Percentiles rank a stretch among this genome's conserved stretches.
phyloP scores from a whole-genome alignment of 2,113 vertebrate species.

The Semicossyphus pulcher region DNA sequence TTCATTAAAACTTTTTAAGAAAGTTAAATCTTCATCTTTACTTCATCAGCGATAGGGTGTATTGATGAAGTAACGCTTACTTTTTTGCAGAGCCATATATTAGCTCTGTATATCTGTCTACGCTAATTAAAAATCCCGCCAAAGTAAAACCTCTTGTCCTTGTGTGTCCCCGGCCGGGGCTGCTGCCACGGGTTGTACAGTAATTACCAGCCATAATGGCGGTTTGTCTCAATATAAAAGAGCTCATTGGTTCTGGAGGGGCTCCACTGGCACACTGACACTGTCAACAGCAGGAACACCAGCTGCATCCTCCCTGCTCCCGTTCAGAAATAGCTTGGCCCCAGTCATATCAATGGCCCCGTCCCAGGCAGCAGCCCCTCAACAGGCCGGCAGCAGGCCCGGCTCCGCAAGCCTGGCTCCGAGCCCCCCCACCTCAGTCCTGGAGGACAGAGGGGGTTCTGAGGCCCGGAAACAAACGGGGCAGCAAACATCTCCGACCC shows the following conservation, averaged over 20 bases:
- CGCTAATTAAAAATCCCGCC: background rate
- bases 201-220: constrained; percentile 32
- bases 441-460: constrained; percentile 39
- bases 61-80: background rate
- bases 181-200: background rate
- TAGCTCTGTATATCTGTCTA: background rate
- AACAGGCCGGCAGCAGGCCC: constrained; percentile 16
- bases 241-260: constrained; percentile 59
- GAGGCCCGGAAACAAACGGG: constrained; percentile 26
- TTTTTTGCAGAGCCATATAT: background rate
- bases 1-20: background rate
- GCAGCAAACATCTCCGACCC: constrained; percentile 37
- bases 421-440: background rate
- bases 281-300: constrained; percentile 66
- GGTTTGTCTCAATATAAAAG: constrained; percentile 59
- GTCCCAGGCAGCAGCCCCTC: constrained; percentile 36
- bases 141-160: constrained; percentile 10
- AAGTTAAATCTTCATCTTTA: background rate
- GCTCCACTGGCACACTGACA: constrained; percentile 55
- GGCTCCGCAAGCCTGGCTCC: constrained; percentile 15
- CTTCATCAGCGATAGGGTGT: background rate
- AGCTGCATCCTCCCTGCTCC: constrained; percentile 74
- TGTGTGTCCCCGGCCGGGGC: background rate
- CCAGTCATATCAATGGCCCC: constrained; percentile 46
- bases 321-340: constrained; percentile 70